Evolutionary conservation across 1,140 invertebrate genomes (phyloP).

Genomic region (Drosophila watanabei): DNA sequence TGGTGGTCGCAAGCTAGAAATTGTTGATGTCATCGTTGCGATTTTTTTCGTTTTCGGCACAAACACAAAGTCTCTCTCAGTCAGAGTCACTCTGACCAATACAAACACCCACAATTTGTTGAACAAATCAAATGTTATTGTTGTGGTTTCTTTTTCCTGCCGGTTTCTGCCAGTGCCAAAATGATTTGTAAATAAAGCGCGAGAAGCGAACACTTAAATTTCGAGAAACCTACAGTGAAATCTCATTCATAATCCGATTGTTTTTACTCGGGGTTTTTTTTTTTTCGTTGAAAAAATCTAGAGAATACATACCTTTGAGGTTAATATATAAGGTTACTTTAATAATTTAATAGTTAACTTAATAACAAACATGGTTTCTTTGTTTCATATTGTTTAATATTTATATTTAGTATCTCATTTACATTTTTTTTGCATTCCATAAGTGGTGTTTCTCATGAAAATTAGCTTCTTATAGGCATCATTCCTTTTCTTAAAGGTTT

Average conservation of each 20-base stretch:
- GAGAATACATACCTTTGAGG: not conserved
- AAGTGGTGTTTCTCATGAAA: not conserved
- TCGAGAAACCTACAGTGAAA: constrained; percentile 20
- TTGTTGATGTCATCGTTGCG: constrained; percentile 75
- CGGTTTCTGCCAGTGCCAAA: constrained; percentile 47
- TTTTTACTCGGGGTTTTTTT: not conserved
- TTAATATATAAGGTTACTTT: not conserved
- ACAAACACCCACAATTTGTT: constrained; percentile 24
- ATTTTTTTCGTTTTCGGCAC: constrained; percentile 51
- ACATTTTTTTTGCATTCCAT: too few species aligned
- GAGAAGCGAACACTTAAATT: constrained; percentile 41
- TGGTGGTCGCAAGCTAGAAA: constrained; percentile 33
- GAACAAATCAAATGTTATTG: constrained; percentile 51
- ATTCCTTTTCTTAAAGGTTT: too few species aligned
- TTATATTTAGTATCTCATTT: too few species aligned
- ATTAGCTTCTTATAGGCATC: too few species aligned
- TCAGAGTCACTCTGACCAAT: constrained; percentile 7
- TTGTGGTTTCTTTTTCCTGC: constrained; percentile 27
- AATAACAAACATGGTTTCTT: not conserved
- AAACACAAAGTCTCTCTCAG: not conserved
- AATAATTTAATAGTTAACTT: too few species aligned
- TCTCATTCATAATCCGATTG: constrained; percentile 13
- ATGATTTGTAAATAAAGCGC: constrained; percentile 55
- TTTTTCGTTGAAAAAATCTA: not conserved
- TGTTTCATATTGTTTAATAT: too few species aligned